These are phyloP conservation scores for Zele albiditarsus DNA, from an alignment of 2,888 invertebrate genomes.

Conservation along the genomic window DNA sequence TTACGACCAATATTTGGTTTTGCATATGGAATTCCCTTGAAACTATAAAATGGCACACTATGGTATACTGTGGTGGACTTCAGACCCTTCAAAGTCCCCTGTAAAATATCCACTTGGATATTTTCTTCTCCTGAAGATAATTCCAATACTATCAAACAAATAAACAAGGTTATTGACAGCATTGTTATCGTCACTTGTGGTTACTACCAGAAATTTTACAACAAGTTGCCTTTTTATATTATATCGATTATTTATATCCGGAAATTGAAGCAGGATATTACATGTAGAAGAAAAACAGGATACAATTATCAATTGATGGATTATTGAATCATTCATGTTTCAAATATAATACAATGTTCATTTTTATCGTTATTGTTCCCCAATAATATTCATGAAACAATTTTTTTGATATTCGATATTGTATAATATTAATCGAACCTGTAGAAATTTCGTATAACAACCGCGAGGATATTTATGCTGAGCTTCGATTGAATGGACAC, in stretches of 20 bases:
- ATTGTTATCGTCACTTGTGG: neutral
- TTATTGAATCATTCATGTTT: neutral
- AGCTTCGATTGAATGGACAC: neutral
- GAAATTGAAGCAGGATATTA: neutral
- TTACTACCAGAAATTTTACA: neutral
- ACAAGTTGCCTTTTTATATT: neutral
- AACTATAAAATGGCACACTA: slow-evolving; percentile 61
- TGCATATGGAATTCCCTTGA: slow-evolving; percentile 67
- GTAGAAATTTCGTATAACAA: neutral
- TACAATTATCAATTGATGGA: neutral
- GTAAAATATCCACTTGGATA: slow-evolving; percentile 59
- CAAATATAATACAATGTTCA: no score
- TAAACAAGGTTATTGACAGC: neutral
- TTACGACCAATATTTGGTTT: slow-evolving; percentile 60
- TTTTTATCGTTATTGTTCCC: no score
- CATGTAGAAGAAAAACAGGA: neutral
- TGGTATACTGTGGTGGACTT: slow-evolving; percentile 56
- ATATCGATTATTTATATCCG: neutral
- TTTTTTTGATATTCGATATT: no score
- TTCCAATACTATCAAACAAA: neutral
- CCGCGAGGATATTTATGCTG: no score
- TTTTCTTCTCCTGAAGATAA: slow-evolving; percentile 55
- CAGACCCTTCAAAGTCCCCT: slow-evolving; percentile 62
- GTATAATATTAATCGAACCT: neutral
- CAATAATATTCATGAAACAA: no score